Percentiles rank a stretch among this genome's conserved stretches.
Evolutionary conservation across 2,888 invertebrate species (phyloP).

Genomic region (Elysia crispata): DNA sequence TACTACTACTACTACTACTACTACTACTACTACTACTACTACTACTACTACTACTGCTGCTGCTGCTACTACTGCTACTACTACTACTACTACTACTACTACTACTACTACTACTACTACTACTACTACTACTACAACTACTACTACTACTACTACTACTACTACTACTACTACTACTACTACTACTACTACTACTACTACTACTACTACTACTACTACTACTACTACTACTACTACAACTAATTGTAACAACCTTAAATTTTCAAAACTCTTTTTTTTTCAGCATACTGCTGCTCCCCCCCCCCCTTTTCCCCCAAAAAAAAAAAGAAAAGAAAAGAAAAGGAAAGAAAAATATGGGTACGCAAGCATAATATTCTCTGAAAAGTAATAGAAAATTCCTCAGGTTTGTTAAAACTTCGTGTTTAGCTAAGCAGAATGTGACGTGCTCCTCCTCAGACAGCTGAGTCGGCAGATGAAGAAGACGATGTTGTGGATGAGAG

Average conservation of each 20-base stretch:
- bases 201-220: constrained; percentile 19
- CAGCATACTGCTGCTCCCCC: no score
- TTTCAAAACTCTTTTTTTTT: no score
- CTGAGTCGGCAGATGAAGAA: constrained; percentile 53
- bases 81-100: constrained; percentile 12
- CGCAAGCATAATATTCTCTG: no score
- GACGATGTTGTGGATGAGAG: constrained; percentile 64
- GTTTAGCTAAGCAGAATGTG: no score
- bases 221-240: constrained; percentile 1
- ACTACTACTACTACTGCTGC: no score
- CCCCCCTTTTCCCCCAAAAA: no score
- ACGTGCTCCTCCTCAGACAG: no score
- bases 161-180: constrained; percentile 13
- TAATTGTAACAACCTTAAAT: no score
- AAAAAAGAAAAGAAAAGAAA: no score
- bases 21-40: background rate
- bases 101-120: constrained; percentile 17
- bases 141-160: constrained; percentile 15
- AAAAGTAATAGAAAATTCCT: no score
- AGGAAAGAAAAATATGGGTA: no score
- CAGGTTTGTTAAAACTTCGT: no score
- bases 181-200: constrained; percentile 19
- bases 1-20: background rate
- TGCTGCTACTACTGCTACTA: background rate
- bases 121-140: constrained; percentile 16